Percentiles rank a stretch among this genome's conserved stretches.
Evolutionary conservation across 1,140 invertebrate genomes (phyloP).

Genomic region (Drosophila kikkawai): DNA sequence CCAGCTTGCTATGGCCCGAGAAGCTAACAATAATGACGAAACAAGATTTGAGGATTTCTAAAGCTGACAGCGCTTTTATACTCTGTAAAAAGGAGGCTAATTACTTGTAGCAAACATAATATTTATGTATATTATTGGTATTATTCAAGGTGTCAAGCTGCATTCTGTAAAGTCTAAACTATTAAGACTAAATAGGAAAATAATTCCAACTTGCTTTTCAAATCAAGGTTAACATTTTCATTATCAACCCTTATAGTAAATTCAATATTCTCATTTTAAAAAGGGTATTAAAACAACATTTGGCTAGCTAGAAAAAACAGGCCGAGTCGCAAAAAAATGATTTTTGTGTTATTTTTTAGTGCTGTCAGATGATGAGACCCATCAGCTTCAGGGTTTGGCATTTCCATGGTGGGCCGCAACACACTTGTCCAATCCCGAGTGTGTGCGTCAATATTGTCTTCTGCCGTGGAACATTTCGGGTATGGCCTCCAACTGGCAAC

Average conservation of each 20-base stretch:
- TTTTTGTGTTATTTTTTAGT: constrained; percentile 39
- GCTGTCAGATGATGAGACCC: constrained; percentile 53
- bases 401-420: constrained; percentile 58
- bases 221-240: not conserved
- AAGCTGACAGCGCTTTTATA: not conserved
- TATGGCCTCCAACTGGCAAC: constrained; percentile 41
- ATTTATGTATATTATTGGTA: not conserved
- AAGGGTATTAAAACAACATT: constrained; percentile 50
- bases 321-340: constrained; percentile 30
- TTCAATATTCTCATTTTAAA: not conserved
- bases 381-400: constrained; percentile 45
- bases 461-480: constrained; percentile 61
- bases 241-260: not conserved
- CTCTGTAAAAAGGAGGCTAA: not conserved
- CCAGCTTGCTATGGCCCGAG: constrained; percentile 16
- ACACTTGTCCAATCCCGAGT: constrained; percentile 60
- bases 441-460: constrained; percentile 23
- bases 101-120: too few relatives aligned
- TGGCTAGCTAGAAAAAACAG: not conserved
- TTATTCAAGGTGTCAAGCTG: not conserved
- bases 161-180: too few relatives aligned
- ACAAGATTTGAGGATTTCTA: not conserved
- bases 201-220: not conserved
- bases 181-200: too few relatives aligned
- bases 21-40: constrained; percentile 20